Base-by-base conservation (phyloP, 2,888 invertebrate genomes). In the Callyntrura sp. region DNA sequence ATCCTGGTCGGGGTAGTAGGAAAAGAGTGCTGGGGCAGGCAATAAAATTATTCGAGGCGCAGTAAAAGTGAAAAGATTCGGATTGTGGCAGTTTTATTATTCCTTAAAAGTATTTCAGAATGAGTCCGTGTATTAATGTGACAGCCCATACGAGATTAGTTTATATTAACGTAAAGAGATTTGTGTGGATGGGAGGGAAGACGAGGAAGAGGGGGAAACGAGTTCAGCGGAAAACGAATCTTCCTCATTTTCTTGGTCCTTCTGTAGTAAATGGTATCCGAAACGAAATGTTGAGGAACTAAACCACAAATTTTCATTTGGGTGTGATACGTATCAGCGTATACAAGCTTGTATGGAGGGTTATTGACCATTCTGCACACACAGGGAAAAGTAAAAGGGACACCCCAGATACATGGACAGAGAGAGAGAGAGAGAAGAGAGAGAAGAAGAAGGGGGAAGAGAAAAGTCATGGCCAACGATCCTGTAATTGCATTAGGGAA, bases 301-400 rank as follows among this genome's bases (percentile, higher is more conserved):
- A 85, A 85, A 76, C 85, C 85, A 85, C 85, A 85, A 85, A 85
- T 81, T 87, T 87, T 87, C 87, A 87, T 81, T 87, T 87, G 65
- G 35, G 23, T 78, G 51, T 70, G 25, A 23, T 48, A 20, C 48
- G 73, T 51, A 25, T 55, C 28, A 25, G 81, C n/a, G 9, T 14
- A n/a, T n/a, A n/a, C n/a, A n/a, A n/a, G n/a, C n/a, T n/a, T 25
- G 14, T 57, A 57, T 8, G 60, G 23, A 28, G 62, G 87, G 82
- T 87, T 81, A 81, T 70, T 87, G 87, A 78, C 87, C 87, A 87
- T 60, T 45, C 45, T 82, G 70, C n/a, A n/a, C n/a, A n/a, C n/a
- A n/a, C n/a, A n/a, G n/a, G n/a, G n/a, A n/a, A n/a, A n/a, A n/a
- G n/a, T n/a, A n/a, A 70, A 73, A 65, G 70, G 12, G 23, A 60